Evolutionary conservation across 1,140 invertebrate species (phyloP), one percentile per base, ranked within the genome.

Genomic region (Aphelinus certus): DNA sequence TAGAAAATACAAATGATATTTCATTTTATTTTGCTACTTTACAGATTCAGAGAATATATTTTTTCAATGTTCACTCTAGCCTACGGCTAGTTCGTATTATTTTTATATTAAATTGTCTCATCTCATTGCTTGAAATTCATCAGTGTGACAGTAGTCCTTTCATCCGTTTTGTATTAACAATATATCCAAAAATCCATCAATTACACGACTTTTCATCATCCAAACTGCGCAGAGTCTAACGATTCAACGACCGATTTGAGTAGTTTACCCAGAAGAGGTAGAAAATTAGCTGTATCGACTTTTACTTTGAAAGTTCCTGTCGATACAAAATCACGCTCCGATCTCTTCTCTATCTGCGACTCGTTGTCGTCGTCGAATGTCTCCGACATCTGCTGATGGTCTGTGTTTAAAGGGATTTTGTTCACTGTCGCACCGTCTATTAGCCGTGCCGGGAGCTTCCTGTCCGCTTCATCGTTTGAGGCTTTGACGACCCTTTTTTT

Each of bases 161-260:
- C 26, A 26, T 26, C 26, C 26, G 26, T 26, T 26, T 26, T 26
- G 26, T 26, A 26, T 26, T 26, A 26, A 26, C 26, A 26, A 26
- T 26, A 26, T 26, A 26, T 26, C 26, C 26, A 26, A 26, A 26
- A 26, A 26, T 26, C 26, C 26, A 26, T 26, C 26, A 26, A 26
- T 26, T 26, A 26, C 26, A 26, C 26, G 51, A 53, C 9, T 53
- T 53, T 9, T 53, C 55, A 61, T 82, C 76, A 86, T 72, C 83
- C 82, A 75, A 84, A 88, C 7, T 87, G 84, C 0, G 82, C 79
- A 2, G 86, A 84, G 48, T 88, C 87, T 7, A 86, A 77, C 0
- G 86, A 87, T 51, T 88, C 86, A 0, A 87, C 82, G 1, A 87
- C 84, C 0, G 87, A 83, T 75, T 88, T 88, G 0, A 88, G 72